These are phyloP conservation scores for Pomatorhinus ruficollis DNA, from an alignment of 2,113 vertebrate genomes.

Conservation along the genomic window DNA sequence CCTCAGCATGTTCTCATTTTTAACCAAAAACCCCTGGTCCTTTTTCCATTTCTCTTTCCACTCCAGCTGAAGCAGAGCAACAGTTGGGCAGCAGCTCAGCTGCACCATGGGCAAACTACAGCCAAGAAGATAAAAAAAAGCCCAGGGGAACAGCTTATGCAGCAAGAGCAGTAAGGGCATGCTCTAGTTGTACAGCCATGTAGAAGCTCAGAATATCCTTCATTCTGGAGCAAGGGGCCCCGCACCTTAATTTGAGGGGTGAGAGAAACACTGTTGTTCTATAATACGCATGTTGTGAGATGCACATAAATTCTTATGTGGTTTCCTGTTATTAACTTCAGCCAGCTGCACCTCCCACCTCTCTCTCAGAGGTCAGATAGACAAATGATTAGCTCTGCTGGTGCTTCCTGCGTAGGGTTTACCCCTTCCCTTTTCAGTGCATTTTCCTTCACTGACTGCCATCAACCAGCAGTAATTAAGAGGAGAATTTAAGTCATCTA, in stretches of 20 bases:
- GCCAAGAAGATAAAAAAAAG: background rate
- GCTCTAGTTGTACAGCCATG: accelerated
- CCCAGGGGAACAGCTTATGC: background rate
- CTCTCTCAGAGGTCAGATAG: background rate
- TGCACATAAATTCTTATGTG: background rate
- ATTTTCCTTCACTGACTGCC: background rate
- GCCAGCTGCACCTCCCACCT: background rate
- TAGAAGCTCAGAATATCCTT: background rate
- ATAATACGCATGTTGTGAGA: background rate
- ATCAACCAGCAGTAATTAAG: background rate
- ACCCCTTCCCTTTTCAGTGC: background rate
- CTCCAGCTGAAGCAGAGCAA: background rate
- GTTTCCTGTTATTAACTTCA: background rate
- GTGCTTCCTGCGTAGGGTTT: background rate
- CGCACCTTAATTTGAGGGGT: background rate
- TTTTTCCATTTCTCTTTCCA: background rate
- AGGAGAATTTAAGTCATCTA: background rate
- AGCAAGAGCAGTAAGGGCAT: background rate
- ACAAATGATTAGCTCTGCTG: background rate
- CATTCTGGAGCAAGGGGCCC: background rate
- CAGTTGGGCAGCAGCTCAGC: background rate
- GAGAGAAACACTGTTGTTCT: background rate
- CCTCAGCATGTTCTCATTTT: background rate
- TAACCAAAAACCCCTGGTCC: background rate
- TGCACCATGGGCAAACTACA: background rate